Conservation (phyloP, 2,888 invertebrate genomes). For the Eremobia ochroleuca region DNA sequence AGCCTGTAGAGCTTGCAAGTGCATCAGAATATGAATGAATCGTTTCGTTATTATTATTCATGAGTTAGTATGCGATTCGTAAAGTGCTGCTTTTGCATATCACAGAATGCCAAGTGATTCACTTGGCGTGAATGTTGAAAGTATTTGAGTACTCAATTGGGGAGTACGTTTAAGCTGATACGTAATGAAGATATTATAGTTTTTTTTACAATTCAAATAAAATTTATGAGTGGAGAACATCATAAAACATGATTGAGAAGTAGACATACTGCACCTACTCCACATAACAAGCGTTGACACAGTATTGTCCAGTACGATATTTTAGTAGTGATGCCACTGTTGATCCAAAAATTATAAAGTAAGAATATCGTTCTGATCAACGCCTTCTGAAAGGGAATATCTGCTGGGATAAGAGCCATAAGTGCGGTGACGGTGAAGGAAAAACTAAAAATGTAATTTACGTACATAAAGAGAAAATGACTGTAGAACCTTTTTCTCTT, state of each 20-base stretch:
- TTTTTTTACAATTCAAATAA: neutral
- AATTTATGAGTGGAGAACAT: neutral
- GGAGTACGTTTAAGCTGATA: neutral
- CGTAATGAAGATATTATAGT: neutral
- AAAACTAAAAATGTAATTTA: neutral
- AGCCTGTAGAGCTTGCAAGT: neutral
- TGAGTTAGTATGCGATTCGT: constrained; percentile 6
- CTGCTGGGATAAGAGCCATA: neutral
- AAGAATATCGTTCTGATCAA: neutral
- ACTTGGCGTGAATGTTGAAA: neutral
- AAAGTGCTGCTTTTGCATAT: constrained; percentile 9
- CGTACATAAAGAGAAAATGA: neutral
- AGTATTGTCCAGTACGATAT: neutral
- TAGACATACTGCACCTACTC: fast-evolving
- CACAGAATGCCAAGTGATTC: constrained; percentile 25
- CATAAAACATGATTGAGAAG: neutral
- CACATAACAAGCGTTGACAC: neutral
- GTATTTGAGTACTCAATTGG: constrained; percentile 8
- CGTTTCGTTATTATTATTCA: constrained; percentile 10
- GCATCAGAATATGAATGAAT: constrained; percentile 19
- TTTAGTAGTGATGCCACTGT: neutral
- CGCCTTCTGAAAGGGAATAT: neutral
- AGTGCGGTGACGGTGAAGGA: too few species aligned
- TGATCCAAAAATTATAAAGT: neutral
- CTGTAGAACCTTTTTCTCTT: too few species aligned